Evolutionary conservation across 2,113 vertebrate species (phyloP), one percentile per base, ranked within the genome.

Genomic region (Oplegnathus fasciatus): DNA sequence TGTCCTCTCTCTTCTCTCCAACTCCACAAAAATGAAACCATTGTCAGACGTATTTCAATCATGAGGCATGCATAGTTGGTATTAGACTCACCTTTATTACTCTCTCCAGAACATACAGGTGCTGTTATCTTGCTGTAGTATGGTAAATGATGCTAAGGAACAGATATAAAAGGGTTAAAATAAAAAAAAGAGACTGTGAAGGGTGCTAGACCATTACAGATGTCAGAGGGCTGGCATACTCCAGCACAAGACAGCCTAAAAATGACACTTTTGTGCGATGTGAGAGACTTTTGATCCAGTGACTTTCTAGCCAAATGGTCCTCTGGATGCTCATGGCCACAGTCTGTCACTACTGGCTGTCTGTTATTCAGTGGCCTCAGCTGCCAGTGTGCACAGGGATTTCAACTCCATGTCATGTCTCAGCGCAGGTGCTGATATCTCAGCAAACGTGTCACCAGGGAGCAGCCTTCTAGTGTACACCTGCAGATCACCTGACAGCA

Each of bases 401-500:
- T 88, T 84, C 83, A 89, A 75, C 76, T 80, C 55, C 71, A n/a
- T 78, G 89, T 89, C 89, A 82, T 79, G 52, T 86, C 77, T 78
- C 77, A 22, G 88, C 48, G 79, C 86, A 80, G 83, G 87, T 87
- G 82, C 88, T 86, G 89, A 81, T 88, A 88, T 84, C 69, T 86
- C 85, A 79, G 74, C 84, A 86, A 83, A 90, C 42, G 60, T 90
- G 92, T 90, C 93, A 88, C 82, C 66, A 2, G 90, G 77, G 76
- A 90, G 70, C 54, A 81, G 67, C 85, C 83, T 78, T 37, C 61
- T 24, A 55, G 75, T 88, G 83, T 86, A 30, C 85, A 89, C 83
- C 87, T 76, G 81, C 82, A 74, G 83, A 86, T 80, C 90, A 81
- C 86, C 80, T 83, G 85, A 89, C 91, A 90, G 60, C 87, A 87